Evolutionary conservation across 2,113 vertebrate species (phyloP).

Genomic region (Poecile atricapillus): DNA sequence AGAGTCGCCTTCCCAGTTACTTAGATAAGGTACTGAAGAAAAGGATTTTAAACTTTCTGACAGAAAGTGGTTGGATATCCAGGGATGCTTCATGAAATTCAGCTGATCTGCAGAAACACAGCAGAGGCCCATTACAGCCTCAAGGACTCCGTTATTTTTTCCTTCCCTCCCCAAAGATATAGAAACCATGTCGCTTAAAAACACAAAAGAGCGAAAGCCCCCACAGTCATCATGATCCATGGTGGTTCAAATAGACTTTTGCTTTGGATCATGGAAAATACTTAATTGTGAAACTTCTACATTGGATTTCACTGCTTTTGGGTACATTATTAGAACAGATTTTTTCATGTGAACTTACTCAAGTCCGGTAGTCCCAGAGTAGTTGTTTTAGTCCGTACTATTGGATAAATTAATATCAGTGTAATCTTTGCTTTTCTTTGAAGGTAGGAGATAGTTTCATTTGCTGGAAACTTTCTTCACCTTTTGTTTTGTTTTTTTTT

Average conservation of each 20-base stretch:
- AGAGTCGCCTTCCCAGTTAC: slow-evolving; percentile 93
- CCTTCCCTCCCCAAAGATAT: slow-evolving; percentile 19
- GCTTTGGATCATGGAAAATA: slow-evolving; percentile 22
- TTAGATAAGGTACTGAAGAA: slow-evolving; percentile 97
- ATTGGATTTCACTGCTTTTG: slow-evolving; percentile 14
- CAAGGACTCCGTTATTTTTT: not conserved
- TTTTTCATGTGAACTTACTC: not conserved
- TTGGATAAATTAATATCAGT: not conserved
- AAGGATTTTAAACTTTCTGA: slow-evolving; percentile 93
- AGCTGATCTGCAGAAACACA: not conserved
- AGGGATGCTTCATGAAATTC: slow-evolving; percentile 84
- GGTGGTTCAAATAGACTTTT: not conserved
- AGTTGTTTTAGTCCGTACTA: not conserved
- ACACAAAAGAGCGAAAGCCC: not conserved
- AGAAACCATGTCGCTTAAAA: not conserved
- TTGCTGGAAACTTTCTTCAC: not conserved
- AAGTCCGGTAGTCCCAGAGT: not conserved
- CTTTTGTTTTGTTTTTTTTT: not conserved
- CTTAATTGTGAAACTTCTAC: not conserved
- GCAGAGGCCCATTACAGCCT: not conserved
- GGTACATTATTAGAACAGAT: not conserved
- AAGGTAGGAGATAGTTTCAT: not conserved
- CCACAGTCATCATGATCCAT: not conserved
- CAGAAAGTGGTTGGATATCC: slow-evolving; percentile 97
- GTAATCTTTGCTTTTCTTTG: not conserved